These are phyloP conservation scores for Temnopleurus reevesii DNA, from an alignment of 53 echinoderm and acorn worm species.

Conservation along the genomic window DNA sequence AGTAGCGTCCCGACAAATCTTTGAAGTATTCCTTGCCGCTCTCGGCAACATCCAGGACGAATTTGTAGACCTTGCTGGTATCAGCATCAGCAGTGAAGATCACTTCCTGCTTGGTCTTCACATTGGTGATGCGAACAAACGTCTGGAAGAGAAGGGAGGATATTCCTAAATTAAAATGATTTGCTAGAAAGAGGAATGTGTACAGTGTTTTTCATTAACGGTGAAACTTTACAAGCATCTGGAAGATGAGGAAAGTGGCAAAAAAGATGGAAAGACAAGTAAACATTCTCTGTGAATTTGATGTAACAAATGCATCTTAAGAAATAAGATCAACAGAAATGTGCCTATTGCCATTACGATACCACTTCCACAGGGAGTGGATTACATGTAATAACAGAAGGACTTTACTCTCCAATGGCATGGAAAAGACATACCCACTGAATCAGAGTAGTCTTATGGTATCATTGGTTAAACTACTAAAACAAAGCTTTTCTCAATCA, in stretches of 20 bases:
- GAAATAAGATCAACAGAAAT: too few species aligned
- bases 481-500: too few species aligned
- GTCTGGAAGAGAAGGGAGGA: slow-evolving; percentile 59
- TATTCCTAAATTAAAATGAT: not conserved
- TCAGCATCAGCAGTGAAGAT: slow-evolving; percentile 90
- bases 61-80: slow-evolving; percentile 68
- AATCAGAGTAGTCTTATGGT: slow-evolving; percentile 12
- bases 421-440: slow-evolving; percentile 7
- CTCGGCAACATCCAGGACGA: slow-evolving; percentile 84
- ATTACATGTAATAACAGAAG: not conserved
- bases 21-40: slow-evolving; percentile 90
- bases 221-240: too few species aligned
- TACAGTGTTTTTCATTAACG: too few species aligned
- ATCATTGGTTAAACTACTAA: not conserved
- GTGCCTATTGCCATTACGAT: not conserved
- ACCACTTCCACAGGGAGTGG: too few species aligned
- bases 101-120: slow-evolving; percentile 90
- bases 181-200: too few species aligned
- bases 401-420: not conserved
- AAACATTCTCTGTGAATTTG: too few species aligned
- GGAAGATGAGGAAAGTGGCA: too few species aligned
- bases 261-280: too few species aligned
- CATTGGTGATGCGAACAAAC: slow-evolving; percentile 85
- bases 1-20: slow-evolving; percentile 83
- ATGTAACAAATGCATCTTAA: too few species aligned